These are phyloP conservation scores for Euleptes europaea DNA, from an alignment of 2,113 vertebrate species.

Conservation along the genomic window DNA sequence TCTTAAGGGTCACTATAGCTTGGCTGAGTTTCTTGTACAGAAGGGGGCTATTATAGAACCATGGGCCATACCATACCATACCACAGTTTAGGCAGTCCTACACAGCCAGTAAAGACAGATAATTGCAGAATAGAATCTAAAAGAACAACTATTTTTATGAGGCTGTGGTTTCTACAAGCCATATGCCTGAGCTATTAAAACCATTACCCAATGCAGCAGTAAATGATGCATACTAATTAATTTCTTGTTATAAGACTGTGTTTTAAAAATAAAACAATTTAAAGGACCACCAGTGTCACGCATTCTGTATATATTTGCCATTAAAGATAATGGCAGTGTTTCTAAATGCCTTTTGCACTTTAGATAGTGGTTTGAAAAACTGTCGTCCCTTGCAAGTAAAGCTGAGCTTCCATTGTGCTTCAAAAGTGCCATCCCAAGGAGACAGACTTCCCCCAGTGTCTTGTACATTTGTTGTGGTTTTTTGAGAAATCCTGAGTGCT, in stretches of 20 bases:
- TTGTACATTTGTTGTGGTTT: neutral
- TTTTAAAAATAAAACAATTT: constrained; percentile 61
- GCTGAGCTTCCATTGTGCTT: neutral
- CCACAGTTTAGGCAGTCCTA: constrained; percentile 4
- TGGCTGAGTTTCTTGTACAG: neutral
- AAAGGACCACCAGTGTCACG: constrained; percentile 34
- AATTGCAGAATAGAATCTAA: constrained; percentile 27
- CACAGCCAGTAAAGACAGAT: constrained; percentile 32
- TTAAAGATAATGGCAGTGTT: constrained; percentile 36
- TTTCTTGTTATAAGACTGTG: constrained; percentile 38
- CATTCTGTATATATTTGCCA: constrained; percentile 25
- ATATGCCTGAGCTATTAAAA: constrained; percentile 45
- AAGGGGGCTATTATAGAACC: neutral
- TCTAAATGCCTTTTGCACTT: constrained; percentile 15
- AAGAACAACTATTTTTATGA: constrained; percentile 34
- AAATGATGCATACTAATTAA: constrained; percentile 45
- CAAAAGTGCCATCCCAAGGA: neutral
- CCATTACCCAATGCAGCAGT: constrained; percentile 44
- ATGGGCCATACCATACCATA: neutral
- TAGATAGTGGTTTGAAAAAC: neutral
- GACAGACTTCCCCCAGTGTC: no score
- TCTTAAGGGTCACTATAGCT: neutral
- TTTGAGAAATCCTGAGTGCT: neutral
- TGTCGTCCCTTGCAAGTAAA: neutral
- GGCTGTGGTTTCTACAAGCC: constrained; percentile 44